Conservation (phyloP, 2,113 vertebrate genomes). For the Dipodomys spectabilis region DNA sequence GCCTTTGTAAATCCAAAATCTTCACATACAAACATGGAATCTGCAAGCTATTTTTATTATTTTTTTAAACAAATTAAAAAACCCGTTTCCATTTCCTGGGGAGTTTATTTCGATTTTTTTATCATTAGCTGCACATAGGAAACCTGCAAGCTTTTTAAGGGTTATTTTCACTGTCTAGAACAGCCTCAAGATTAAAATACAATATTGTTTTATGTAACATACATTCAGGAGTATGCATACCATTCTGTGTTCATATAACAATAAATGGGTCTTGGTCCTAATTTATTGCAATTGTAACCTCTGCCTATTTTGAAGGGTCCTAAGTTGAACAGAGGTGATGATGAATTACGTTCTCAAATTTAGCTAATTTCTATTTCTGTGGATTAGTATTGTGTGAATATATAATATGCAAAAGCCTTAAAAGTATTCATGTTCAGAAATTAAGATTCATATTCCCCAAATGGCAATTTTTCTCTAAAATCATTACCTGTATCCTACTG, state of each 20-base stretch:
- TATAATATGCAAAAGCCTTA: not conserved
- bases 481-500: constrained; percentile 10
- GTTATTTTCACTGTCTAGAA: too few relatives aligned
- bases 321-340: constrained; percentile 14
- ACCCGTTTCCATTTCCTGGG: too few relatives aligned
- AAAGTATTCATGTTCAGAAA: constrained; percentile 4
- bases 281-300: too few relatives aligned
- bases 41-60: too few relatives aligned
- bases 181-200: not conserved
- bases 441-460: constrained; percentile 15
- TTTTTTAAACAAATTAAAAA: too few relatives aligned
- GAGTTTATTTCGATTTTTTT: not conserved
- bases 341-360: not conserved
- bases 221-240: not conserved
- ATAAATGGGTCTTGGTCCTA: too few relatives aligned
- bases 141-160: too few relatives aligned
- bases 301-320: not conserved
- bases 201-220: not conserved
- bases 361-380: constrained; percentile 33
- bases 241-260: not conserved
- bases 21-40: not conserved
- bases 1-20: not conserved
- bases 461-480: constrained; percentile 36
- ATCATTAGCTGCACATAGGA: not conserved
- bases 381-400: not conserved